Conservation (phyloP, 2,888 invertebrate genomes). For the Tricholauxania praeusta region DNA sequence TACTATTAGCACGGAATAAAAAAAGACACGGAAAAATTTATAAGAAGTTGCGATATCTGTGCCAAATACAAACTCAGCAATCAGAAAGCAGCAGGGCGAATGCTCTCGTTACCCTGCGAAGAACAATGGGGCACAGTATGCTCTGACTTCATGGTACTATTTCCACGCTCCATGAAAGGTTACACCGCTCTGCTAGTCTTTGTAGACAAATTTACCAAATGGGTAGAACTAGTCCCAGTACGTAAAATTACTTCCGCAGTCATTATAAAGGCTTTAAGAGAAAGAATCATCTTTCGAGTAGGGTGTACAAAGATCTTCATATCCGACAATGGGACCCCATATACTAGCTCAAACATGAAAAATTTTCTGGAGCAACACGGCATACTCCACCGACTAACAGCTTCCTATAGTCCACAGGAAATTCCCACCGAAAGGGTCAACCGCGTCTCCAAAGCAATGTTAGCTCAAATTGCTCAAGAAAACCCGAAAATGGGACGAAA, state of each 20-base stretch:
- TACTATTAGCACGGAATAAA: slow-evolving; percentile 3
- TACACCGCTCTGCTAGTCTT: neutral
- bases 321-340: neutral
- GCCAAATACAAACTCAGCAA: neutral
- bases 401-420: neutral
- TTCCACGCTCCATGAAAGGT: neutral
- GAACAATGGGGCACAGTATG: neutral
- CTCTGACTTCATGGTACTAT: slow-evolving; percentile 1
- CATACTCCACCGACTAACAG: neutral
- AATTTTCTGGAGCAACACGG: neutral
- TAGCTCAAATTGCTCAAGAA: neutral
- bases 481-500: too few species aligned
- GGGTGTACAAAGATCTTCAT: slow-evolving; percentile 8
- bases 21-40: neutral
- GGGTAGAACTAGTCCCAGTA: neutral
- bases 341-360: neutral
- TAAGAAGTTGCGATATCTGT: neutral
- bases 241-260: neutral
- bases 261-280: neutral
- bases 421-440: slow-evolving; percentile 5
- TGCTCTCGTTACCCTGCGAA: neutral
- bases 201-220: neutral
- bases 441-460: neutral
- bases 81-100: neutral
- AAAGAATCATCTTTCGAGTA: slow-evolving; percentile 4